Base-by-base conservation (phyloP, 2,888 invertebrate genomes). In the Lasioglossum pauxillum region DNA sequence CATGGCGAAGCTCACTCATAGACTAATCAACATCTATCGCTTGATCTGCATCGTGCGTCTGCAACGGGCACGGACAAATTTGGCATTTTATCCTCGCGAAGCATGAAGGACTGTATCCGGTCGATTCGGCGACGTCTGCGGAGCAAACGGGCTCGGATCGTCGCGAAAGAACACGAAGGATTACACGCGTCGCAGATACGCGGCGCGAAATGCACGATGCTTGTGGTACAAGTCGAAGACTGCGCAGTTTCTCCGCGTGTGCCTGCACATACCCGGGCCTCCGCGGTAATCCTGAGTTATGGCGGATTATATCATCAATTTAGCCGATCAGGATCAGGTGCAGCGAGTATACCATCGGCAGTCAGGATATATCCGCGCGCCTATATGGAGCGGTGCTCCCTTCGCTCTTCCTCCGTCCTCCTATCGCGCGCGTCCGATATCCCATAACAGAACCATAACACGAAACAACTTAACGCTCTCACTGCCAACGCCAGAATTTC, bases 271-370 rank as follows among this genome's bases (percentile, higher is more conserved):
- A 85, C 86, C 86, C 88, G 53, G 75, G 82, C 87, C 85, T 88
- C 80, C 83, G 85, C 83, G 91, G 90, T 95, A 95, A 95, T 94
- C 95, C 95, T 94, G 94, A 95, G 93, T 95, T 95, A 95, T 94
- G 91, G 92, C 89, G 93, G 95, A 95, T 95, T 95, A 95, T 93
- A 92, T 91, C 94, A 92, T 95, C 95, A 95, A 95, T 95, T 95
- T 93, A 91, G 90, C 92, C 90, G 91, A 89, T 92, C 90, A 93
- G 94, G 95, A 94, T 95, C 95, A 95, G 94, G 95, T 95, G 95
- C 91, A 91, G 86, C 89, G 88, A 86, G 87, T 88, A 86, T 88
- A 90, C 89, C 90, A 90, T 92, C 89, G 90, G 86, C 87, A 88
- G 81, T 83, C 89, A 75, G 88, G 86, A 91, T 90, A 87, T 89